Conservation (phyloP, 2,113 vertebrate genomes). For the Pandion haliaetus region DNA sequence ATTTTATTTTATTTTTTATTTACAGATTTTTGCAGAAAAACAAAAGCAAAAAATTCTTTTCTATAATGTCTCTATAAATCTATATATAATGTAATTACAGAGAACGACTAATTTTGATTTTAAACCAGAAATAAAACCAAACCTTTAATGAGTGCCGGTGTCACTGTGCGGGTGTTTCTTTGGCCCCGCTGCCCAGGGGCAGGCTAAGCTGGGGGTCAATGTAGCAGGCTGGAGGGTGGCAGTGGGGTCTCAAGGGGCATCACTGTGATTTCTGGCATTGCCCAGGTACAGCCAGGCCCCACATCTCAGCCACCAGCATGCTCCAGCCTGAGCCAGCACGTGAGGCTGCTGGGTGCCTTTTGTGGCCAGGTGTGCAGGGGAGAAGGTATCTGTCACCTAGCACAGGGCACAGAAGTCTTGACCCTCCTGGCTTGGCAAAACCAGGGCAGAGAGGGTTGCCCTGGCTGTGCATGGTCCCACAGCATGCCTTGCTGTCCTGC, state of each 20-base stretch:
- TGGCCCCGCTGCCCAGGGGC: background rate
- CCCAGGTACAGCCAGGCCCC: background rate
- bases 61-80: slow-evolving; percentile 71
- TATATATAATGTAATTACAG: slow-evolving; percentile 73
- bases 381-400: no score
- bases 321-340: background rate
- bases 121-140: slow-evolving; percentile 67
- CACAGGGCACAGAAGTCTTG: background rate
- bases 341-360: background rate
- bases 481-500: background rate
- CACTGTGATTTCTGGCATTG: background rate
- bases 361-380: background rate
- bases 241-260: background rate
- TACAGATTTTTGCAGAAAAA: slow-evolving; percentile 58
- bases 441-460: no score
- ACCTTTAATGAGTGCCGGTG: background rate
- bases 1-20: slow-evolving; percentile 61
- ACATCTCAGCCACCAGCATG: background rate
- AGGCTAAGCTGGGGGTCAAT: background rate
- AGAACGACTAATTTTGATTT: slow-evolving; percentile 70
- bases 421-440: background rate
- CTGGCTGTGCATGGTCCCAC: background rate
- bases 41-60: slow-evolving; percentile 60
- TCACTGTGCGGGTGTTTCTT: background rate
- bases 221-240: no score